Base-by-base conservation (phyloP, 2,113 vertebrate species). In the Gymnorhina tibicen region DNA sequence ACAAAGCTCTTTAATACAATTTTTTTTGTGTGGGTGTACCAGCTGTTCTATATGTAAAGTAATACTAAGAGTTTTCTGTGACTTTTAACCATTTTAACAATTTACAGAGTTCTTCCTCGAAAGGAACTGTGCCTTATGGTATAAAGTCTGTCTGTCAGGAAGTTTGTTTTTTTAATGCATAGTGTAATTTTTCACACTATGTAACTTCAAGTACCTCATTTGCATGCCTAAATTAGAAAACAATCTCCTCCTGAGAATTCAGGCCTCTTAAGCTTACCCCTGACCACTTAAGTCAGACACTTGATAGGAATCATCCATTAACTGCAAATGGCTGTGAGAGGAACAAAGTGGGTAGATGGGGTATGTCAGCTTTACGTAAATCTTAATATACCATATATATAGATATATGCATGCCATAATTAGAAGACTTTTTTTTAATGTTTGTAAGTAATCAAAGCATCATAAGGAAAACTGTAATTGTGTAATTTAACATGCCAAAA, bases 1-100 rank as follows among this genome's bases (percentile, higher is more conserved):
- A 87, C 86, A 89, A 94, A 94, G 72, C 55, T 85, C 68, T 95
- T 96, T 41, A 96, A 86, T 95, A 73, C 47, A n/a, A 46, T 90
- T 70, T 86, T 44, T 8, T 46, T 7, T 42, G 22, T 67, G 55
- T 24, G 87, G 89, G 90, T 60, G 72, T 90, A 90, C 76, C 95
- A 96, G 85, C 82, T 97, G 87, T 90, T 96, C 82, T 94, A 49
- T 91, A 85, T 88, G 94, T 93, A 87, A 95, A 94, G 59, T 80
- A 76, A 74, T 41, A 52, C 35, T 63, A 47, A 83, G 85, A 66
- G 49, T 67, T 76, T 87, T 95, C 59, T 3, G 2, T 83, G 62
- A 42, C 82, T 78, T 52, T 70, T 96, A 96, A 91, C 11, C 32
- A 70, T 56, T 44, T 44, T 44, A 44, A 44, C 42, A 44, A 44